Evolutionary conservation across 2,888 invertebrate genomes (phyloP).

Genomic region (Agriopis marginaria): DNA sequence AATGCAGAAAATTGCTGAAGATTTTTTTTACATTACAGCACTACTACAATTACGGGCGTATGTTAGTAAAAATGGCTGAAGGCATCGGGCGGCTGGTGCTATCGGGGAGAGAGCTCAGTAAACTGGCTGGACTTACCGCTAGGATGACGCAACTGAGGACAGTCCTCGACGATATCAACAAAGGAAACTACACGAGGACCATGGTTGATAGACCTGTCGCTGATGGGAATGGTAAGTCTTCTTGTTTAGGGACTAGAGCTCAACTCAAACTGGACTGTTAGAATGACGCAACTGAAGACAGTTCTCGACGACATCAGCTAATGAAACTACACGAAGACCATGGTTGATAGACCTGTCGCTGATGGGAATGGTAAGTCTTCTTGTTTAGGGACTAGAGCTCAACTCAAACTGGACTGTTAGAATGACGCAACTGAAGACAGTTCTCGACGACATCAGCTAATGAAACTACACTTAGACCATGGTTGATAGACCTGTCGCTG

Average conservation of each 20-base stretch:
- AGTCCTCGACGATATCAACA: conserved; percentile 94
- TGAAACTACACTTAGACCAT: no score
- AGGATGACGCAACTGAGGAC: conserved; percentile 95
- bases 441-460: no score
- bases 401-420: no score
- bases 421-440: no score
- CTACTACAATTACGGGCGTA: conserved; percentile 98
- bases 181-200: conserved; percentile 89
- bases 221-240: conserved; percentile 56
- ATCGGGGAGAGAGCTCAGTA: conserved; percentile 97
- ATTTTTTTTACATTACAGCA: conserved; percentile 80
- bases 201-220: conserved; percentile 76
- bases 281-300: conserved; percentile 95
- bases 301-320: conserved; percentile 87
- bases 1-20: background rate
- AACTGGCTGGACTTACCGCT: conserved; percentile 97
- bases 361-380: background rate
- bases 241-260: conserved; percentile 86
- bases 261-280: conserved; percentile 95
- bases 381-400: background rate
- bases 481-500: no score
- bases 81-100: conserved; percentile 98
- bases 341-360: no score
- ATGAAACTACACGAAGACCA: no score
- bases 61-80: conserved; percentile 98